Evolutionary conservation across 2,797 vertebrate species (phyloP), one percentile per base, ranked within the genome.

Genomic region (Philypnodon macrostomus): DNA sequence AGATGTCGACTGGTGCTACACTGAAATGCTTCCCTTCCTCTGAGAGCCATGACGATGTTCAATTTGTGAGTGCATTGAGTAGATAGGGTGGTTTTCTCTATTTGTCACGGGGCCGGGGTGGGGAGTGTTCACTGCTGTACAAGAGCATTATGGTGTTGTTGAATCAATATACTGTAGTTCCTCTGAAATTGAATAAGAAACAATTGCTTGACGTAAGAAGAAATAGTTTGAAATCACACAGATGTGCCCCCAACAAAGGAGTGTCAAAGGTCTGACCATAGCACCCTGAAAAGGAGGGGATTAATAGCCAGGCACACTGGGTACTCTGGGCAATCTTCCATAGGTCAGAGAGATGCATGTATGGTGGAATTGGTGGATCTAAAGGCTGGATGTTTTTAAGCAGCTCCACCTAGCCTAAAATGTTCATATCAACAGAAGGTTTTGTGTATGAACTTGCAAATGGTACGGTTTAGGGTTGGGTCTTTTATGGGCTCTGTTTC

Each of bases 81-180:
- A 36, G 15, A 58, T 37, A 47, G 35, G 47, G 26, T 18, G 31
- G 26, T 32, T 18, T 11, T 17, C 15, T 1, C 1, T 8, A 41
- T 45, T 33, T 17, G 5, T n/a, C n/a, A n/a, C n/a, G n/a, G n/a
- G n/a, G n/a, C n/a, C n/a, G n/a, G n/a, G n/a, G n/a, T n/a, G n/a
- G n/a, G n/a, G n/a, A n/a, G n/a, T 47, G 35, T 15, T 55, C 4
- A 29, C 24, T 59, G 47, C 17, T 51, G 47, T 35, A n/a, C n/a
- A n/a, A n/a, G n/a, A n/a, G 29, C 31, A 40, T 1, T 42, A 18
- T 31, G 59, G 27, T 46, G 31, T 45, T 29, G 36, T 12, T 34
- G 26, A 48, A 71, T 76, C 41, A 50, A 74, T 73, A 60, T 51
- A 53, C 21, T 15, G 6, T 27, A 8, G 67, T n/a, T n/a, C n/a